These are phyloP conservation scores for Callyntrura sp. DNA, from an alignment of 2,888 invertebrate species.

Conservation along the genomic window DNA sequence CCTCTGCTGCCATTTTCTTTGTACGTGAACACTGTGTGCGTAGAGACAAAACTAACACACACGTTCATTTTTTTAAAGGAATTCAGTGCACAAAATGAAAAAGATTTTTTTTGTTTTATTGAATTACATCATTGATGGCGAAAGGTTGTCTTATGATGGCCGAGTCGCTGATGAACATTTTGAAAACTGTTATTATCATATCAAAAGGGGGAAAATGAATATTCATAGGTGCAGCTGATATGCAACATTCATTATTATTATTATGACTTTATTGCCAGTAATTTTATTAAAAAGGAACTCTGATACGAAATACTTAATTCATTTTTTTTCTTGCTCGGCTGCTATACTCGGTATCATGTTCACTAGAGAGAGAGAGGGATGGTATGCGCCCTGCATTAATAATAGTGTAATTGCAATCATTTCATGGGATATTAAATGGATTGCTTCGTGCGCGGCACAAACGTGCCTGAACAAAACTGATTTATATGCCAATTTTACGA, in stretches of 20 bases:
- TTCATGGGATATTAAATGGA: not conserved
- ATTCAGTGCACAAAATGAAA: slow-evolving; percentile 20
- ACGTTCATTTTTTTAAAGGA: slow-evolving; percentile 5
- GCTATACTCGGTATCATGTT: too few species aligned
- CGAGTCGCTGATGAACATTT: not conserved
- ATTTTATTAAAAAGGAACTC: slow-evolving; percentile 23
- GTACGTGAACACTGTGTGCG: not conserved
- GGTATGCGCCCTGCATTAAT: too few species aligned
- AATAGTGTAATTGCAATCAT: too few species aligned
- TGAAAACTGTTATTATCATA: slow-evolving; percentile 32
- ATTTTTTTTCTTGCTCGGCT: not conserved
- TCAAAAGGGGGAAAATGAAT: slow-evolving; percentile 9
- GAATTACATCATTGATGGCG: slow-evolving; percentile 15
- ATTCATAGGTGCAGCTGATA: not conserved
- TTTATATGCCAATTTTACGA: slow-evolving; percentile 26
- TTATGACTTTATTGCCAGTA: slow-evolving; percentile 19
- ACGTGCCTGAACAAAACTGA: not conserved
- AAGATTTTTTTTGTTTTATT: not conserved
- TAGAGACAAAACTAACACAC: slow-evolving; percentile 7
- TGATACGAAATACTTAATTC: not conserved
- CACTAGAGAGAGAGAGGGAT: too few species aligned
- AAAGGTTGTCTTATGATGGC: slow-evolving; percentile 8
- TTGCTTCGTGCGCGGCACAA: not conserved
- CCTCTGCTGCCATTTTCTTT: slow-evolving; percentile 41
- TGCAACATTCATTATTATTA: slow-evolving; percentile 19